phyloP scores from a whole-genome alignment of 1,140 invertebrate genomes.

The Nephila pilipes region DNA sequence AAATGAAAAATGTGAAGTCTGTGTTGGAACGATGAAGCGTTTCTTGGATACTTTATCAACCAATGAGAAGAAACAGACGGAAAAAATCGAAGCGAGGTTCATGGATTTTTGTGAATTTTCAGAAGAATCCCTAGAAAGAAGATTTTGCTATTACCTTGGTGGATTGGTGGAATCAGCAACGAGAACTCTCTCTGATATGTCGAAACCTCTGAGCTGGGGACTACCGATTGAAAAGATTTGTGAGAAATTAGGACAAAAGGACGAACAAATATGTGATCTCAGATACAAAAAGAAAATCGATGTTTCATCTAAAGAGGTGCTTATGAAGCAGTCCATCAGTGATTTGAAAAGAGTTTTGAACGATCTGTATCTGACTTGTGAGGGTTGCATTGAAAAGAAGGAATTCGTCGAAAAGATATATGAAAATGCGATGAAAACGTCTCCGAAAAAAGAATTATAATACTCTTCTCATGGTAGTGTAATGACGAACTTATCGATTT shows the following conservation, averaged over 20 bases:
- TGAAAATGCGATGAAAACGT: too few relatives aligned
- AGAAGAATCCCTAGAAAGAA: conserved; percentile 92
- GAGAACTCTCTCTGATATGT: conserved; percentile 95
- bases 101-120: conserved; percentile 91
- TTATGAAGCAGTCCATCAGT: conserved; percentile 83
- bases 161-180: conserved; percentile 98
- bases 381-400: conserved; percentile 98
- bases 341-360: conserved; percentile 98
- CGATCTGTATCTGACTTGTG: conserved; percentile 98
- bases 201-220: conserved; percentile 96
- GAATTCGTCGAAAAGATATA: conserved; percentile 96
- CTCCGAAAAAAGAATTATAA: too few relatives aligned
- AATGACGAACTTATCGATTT: too few relatives aligned
- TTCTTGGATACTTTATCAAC: conserved; percentile 88
- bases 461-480: too few relatives aligned
- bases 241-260: conserved; percentile 95
- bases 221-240: conserved; percentile 98
- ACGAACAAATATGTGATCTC: conserved; percentile 97
- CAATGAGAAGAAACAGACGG: conserved; percentile 87
- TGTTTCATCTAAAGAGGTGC: not conserved
- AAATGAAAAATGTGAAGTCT: conserved; percentile 84
- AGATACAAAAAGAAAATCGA: conserved; percentile 89
- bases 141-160: conserved; percentile 98
- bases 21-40: conserved; percentile 90
- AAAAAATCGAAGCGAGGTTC: conserved; percentile 92